Base-by-base conservation (phyloP, 2,797 vertebrate genomes). In the Helicolenus hilgendorfi region DNA sequence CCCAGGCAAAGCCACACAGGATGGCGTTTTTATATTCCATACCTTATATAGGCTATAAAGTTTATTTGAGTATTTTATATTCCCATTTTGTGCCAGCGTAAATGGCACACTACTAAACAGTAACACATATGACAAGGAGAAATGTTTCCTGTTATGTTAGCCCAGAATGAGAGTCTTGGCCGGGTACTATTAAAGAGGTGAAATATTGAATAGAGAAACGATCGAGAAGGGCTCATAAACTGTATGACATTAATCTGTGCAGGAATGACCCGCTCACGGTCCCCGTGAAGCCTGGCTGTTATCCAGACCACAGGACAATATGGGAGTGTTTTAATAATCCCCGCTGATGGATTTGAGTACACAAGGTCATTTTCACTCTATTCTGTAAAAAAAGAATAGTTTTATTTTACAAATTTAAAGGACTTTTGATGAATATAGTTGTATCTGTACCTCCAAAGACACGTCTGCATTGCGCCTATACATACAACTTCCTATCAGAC, bases 171-270 rank as follows among this genome's bases (percentile, higher is more conserved):
- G 8, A 72, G 9, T 13, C 58, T 74, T 4, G 5, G 31, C 72
- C 45, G 49, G 77, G 29, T 38, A 80, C 62, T 73, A 78, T 87
- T 88, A 89, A 89, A 92, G 58, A 77, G 65, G 36, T 86, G 88
- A 90, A 87, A 93, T 88, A 94, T 63, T 77, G 53, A 59, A 77
- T 20, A 68, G 69, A 65, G 56, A 72, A 88, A 79, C 60, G 7
- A 79, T 89, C 63, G 68, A 81, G 79, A 81, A 59, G 67, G 75
- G 35, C 83, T 88, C 81, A 87, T 94, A 92, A 94, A 93, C 31
- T 79, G 65, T 9, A 36, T 20, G 72, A 58, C 85, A 92, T 91
- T 91, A 91, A 93, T 92, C 72, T 71, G 38, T 53, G 73, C 53
- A 22, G 53, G 53, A 55, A 55, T 22, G 53, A 91, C 73, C 86